Evolutionary conservation across 2,797 vertebrate genomes (phyloP), one percentile per base, ranked within the genome.

Genomic region (Rhinogobio ventralis): DNA sequence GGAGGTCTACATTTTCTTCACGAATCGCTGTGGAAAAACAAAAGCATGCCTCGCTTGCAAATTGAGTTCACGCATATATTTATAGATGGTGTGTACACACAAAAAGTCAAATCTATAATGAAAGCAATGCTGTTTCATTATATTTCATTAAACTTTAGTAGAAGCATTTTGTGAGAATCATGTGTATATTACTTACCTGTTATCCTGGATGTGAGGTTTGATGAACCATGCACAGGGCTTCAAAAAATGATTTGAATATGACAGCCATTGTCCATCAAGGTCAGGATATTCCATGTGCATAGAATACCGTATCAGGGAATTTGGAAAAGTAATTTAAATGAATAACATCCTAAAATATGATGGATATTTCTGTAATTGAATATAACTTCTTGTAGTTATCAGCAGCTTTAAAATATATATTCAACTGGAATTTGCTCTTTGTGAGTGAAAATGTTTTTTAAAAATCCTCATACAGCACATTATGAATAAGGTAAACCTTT

Each of bases 41-140:
- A n/a, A 45, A 55, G 45, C 23, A 71, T 55, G 25, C 30, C 66
- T 68, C 30, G 7, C 33, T 80, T 80, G 78, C 45, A 68, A 36
- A 81, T 69, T 25, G 64, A 81, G 64, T 81, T 53, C 79, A 69
- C 46, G 19, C 49, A 19, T 15, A 13, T 79, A 67, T 81, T 42
- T 81, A 69, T 33, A 25, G 64, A 33, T 42, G 20, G 30, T 30
- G 11, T 36, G 49, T 49, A 19, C 69, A 33, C 17, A 4, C 53
- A 57, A 11, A 17, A n/a, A 4, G 14, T 55, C 33, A 15, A 23
- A 46, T 28, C 4, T 8, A 2, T 51, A n/a, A 45, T 64, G 39
- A 42, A 78, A 30, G 28, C 28, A 6, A 9, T 66, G 62, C 23
- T 30, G 62, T 67, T 51, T 36, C 9, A 9, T 80, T 49, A 49